Base-by-base conservation (phyloP, 2,888 invertebrate genomes). In the Brachyptera putata region DNA sequence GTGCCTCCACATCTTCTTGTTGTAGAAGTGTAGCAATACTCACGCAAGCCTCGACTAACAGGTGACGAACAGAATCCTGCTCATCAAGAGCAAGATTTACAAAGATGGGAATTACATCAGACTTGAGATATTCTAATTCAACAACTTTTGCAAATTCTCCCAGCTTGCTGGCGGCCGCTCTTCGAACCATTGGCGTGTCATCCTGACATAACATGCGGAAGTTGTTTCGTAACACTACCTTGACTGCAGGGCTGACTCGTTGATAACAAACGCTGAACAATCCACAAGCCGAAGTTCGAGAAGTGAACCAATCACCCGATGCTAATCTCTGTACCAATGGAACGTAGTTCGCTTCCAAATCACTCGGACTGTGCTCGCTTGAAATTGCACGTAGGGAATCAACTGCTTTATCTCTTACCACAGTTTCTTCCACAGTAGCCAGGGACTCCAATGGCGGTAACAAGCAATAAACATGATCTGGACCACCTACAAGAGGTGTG, bases 151-250 rank as follows among this genome's bases (percentile, higher is more conserved):
- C 98, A 71, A 99, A 92, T 78, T 99, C 99, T 24, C 98, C 98
- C 64, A 99, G 81, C 77, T 98, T 98, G 68, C 91, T 90, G 41
- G 98, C 97, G 22, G 97, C 98, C 3, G 98, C 97, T 66, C 99
- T 85, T 11, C 98, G 88, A 39, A 99, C 99, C 99, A 99, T 99
- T 0, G 99, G 99, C 0, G 99, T 99, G 74, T 99, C 99, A 78
- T 99, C 99, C 73, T 95, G 93, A 76, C 97, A 98, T 58, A 99
- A 80, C 64, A 89, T 89, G 67, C 95, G 88, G 80, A 98, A 99
- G 74, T 93, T 89, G 70, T 91, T 89, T 26, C 91, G 83, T 49
- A 92, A 76, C 68, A 92, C 91, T 13, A 86, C 85, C 73, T 85
- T 85, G 49, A 85, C 82, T 0, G 84, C 79, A 1, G 84, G 84